Conservation (phyloP, 2,113 vertebrate genomes). For the Collichthys lucidus region DNA sequence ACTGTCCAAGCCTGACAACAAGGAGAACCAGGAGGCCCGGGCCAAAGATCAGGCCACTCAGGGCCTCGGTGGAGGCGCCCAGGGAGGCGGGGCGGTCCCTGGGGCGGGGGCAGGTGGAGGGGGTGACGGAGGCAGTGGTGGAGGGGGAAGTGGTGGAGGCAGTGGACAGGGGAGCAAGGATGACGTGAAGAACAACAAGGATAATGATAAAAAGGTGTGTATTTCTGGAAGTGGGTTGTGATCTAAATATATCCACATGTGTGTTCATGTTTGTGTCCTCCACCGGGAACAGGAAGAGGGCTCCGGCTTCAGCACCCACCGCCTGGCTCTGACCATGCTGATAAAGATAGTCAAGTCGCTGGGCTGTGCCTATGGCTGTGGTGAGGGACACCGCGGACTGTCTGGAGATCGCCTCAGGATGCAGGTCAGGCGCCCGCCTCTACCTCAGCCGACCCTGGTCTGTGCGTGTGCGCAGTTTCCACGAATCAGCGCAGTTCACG, state of each 20-base stretch:
- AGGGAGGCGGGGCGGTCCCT: constrained; percentile 81
- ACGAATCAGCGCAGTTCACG: background rate
- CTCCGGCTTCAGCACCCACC: constrained; percentile 89
- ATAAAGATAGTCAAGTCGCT: constrained; percentile 99
- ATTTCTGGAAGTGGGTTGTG: background rate
- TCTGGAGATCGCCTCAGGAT: constrained; percentile 97
- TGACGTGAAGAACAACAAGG: constrained; percentile 93
- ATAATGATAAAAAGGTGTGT: constrained; percentile 85
- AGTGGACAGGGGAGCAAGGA: constrained; percentile 86
- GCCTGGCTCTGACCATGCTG: constrained; percentile 95
- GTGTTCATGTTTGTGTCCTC: background rate
- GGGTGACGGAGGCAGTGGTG: constrained; percentile 80
- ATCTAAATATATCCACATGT: background rate
- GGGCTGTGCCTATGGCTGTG: constrained; percentile 98
- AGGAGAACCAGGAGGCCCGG: constrained; percentile 92
- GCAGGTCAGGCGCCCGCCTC: constrained; percentile 86
- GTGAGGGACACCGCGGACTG: constrained; percentile 96
- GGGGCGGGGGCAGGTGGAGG: constrained; percentile 83
- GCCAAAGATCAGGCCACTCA: constrained; percentile 88
- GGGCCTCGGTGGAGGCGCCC: constrained; percentile 73
- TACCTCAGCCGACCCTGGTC: background rate
- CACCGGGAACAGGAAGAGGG: constrained; percentile 86
- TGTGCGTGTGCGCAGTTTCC: background rate
- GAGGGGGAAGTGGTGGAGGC: constrained; percentile 84
- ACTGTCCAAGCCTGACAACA: constrained; percentile 91